phyloP scores from a whole-genome alignment of 1,140 invertebrate species.

The Eupeodes corollae region DNA sequence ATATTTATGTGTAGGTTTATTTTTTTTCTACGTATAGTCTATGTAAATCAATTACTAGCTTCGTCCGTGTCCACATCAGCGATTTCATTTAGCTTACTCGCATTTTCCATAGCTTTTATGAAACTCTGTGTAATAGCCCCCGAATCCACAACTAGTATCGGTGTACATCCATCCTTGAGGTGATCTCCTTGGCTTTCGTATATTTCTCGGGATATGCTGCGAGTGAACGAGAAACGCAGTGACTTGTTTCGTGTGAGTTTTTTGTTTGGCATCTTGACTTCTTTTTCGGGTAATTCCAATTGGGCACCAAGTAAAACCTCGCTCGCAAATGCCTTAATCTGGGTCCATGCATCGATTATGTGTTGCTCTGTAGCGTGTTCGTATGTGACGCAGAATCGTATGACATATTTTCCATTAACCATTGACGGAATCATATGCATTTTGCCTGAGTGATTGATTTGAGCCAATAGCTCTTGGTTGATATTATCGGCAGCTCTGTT shows the following conservation, averaged over 20 bases:
- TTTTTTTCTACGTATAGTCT: neutral
- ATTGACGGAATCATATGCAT: conserved; percentile 83
- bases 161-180: conserved; percentile 53
- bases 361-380: conserved; percentile 68
- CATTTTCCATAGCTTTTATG: conserved; percentile 16
- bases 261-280: conserved; percentile 35
- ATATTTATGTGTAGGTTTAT: neutral
- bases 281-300: conserved; percentile 24
- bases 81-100: conserved; percentile 25
- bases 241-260: conserved; percentile 44
- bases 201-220: conserved; percentile 50
- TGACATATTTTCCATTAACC: conserved; percentile 63
- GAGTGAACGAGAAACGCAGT: conserved; percentile 53
- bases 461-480: conserved; percentile 69
- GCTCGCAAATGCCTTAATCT: conserved; percentile 56
- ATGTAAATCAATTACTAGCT: conserved; percentile 23
- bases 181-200: conserved; percentile 50
- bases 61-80: conserved; percentile 33
- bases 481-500: conserved; percentile 54
- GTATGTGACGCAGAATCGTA: conserved; percentile 74
- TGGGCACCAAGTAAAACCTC: conserved; percentile 46
- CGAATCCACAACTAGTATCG: conserved; percentile 45
- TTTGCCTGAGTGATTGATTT: conserved; percentile 78
- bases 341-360: conserved; percentile 63
- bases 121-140: conserved; percentile 26